phyloP scores from a whole-genome alignment of 2,113 vertebrate genomes.

The Crocuta crocuta region DNA sequence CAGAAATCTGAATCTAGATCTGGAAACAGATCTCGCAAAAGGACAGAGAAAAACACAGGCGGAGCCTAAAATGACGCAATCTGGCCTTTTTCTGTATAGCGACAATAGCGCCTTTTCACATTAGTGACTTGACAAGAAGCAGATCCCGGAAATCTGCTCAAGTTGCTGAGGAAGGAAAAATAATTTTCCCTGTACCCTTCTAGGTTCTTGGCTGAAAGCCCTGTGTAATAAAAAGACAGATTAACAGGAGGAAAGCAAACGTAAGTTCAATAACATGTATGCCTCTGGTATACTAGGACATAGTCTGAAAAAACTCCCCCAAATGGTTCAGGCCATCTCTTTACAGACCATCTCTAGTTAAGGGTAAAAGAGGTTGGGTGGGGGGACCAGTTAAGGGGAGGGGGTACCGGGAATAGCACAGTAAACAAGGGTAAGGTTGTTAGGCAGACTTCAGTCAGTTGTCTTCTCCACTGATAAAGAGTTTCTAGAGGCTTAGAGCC shows the following conservation, averaged over 20 bases:
- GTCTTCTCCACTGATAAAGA: not conserved
- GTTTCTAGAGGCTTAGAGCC: not conserved
- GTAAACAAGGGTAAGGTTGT: not conserved
- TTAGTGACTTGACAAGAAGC: not conserved
- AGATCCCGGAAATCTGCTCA: not conserved
- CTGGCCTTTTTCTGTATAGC: not conserved
- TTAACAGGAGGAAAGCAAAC: not conserved
- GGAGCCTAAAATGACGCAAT: not conserved
- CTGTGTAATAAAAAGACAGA: not conserved
- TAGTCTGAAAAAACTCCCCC: not conserved
- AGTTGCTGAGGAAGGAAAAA: not conserved
- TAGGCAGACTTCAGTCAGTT: not conserved
- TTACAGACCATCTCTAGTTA: not conserved
- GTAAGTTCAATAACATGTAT: not conserved
- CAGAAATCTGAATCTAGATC: not conserved
- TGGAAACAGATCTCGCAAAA: not conserved
- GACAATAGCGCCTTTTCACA: not conserved
- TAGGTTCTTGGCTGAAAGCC: not conserved
- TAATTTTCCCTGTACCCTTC: not conserved
- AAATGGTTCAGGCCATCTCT: not conserved
- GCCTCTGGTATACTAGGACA: not conserved
- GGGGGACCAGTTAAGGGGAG: not conserved
- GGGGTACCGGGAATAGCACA: not conserved
- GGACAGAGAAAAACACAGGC: not conserved
- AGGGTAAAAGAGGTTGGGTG: not conserved